These are phyloP conservation scores for Hafferia zeledoni DNA, from an alignment of 2,797 vertebrate species.

Conservation along the genomic window DNA sequence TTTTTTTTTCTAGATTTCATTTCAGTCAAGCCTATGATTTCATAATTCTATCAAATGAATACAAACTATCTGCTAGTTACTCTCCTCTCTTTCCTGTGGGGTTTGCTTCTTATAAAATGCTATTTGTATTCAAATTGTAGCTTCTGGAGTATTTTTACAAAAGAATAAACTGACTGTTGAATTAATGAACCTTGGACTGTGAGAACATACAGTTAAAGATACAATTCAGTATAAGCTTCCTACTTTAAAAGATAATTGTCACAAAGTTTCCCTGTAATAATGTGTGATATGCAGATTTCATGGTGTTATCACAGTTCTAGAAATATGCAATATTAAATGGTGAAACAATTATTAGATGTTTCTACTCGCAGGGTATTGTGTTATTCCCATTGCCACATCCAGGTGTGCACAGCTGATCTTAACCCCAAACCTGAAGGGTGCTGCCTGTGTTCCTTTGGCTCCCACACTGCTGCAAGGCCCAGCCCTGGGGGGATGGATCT, in stretches of 20 bases:
- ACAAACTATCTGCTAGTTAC: neutral
- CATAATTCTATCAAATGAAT: neutral
- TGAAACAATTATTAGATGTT: neutral
- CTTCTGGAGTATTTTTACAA: conserved; percentile 2
- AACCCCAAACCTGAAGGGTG: neutral
- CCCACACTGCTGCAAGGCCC: neutral
- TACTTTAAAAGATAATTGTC: neutral
- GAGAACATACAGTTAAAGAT: neutral
- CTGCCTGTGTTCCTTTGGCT: neutral
- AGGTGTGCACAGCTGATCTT: neutral
- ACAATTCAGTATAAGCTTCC: neutral
- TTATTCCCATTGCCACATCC: neutral
- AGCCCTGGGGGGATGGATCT: neutral
- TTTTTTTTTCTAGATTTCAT: conserved; percentile 31
- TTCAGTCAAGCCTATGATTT: neutral
- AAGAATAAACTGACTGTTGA: neutral
- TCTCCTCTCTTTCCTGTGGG: neutral
- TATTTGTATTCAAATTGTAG: conserved; percentile 14
- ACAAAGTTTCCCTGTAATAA: neutral
- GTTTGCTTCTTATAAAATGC: neutral
- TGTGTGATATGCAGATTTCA: neutral
- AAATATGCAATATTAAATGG: neutral
- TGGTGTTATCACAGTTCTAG: neutral
- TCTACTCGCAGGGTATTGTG: neutral
- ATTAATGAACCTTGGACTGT: neutral